Conservation (phyloP, 1,140 invertebrate species). For the Eriosoma lanigerum region DNA sequence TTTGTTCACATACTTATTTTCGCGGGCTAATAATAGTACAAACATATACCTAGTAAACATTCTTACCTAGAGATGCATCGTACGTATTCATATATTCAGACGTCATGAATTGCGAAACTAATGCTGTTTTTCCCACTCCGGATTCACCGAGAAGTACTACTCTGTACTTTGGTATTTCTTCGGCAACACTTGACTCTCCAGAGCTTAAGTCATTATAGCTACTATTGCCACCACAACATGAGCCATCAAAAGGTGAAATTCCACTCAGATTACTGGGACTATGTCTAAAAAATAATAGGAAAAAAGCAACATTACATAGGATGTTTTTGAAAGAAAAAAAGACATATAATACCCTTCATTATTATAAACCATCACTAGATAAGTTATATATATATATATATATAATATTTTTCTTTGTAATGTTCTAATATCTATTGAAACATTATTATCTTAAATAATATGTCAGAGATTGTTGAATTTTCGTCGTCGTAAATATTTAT, state of each 20-base stretch:
- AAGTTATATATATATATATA: too few relatives aligned
- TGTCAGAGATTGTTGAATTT: too few relatives aligned
- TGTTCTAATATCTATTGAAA: too few relatives aligned
- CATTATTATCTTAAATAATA: too few relatives aligned
- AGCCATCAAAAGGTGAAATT: slow-evolving; percentile 54
- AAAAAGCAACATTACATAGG: too few relatives aligned
- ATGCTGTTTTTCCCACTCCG: slow-evolving; percentile 76
- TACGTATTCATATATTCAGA: slow-evolving; percentile 77
- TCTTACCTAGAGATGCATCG: slow-evolving; percentile 69
- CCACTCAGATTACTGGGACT: slow-evolving; percentile 54
- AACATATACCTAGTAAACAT: background rate
- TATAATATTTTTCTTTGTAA: too few relatives aligned
- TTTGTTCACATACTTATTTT: too few relatives aligned
- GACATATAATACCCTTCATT: too few relatives aligned
- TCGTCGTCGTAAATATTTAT: too few relatives aligned
- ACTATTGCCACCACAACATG: slow-evolving; percentile 53
- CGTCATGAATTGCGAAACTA: slow-evolving; percentile 77
- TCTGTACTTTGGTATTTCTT: slow-evolving; percentile 62
- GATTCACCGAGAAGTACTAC: slow-evolving; percentile 73
- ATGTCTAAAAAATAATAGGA: slow-evolving; percentile 51
- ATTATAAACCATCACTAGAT: too few relatives aligned
- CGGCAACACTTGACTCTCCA: slow-evolving; percentile 42
- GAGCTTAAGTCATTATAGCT: slow-evolving; percentile 49
- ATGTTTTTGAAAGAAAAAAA: too few relatives aligned
- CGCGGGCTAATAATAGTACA: too few relatives aligned